Base-by-base conservation (phyloP, 2,113 vertebrate species). In the Lophura nycthemera region DNA sequence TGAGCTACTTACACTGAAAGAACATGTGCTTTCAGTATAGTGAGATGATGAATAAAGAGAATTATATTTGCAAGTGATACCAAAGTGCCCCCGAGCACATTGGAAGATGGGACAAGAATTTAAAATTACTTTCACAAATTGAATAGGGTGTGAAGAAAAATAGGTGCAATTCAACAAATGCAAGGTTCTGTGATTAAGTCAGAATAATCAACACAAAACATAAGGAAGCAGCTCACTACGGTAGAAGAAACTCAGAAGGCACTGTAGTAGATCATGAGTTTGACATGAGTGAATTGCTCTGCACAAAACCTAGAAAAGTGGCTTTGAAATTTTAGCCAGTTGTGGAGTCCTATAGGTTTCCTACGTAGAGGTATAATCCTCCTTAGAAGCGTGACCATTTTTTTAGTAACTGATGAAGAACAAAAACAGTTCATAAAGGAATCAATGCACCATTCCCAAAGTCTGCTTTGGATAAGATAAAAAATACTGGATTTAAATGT, bases 61-160 rank as follows among this genome's bases (percentile, higher is more conserved):
- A 95, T 95, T 96, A 67, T 77, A 93, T 90, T 96, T 96, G 86
- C 86, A 94, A 96, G 94, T 93, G 25, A 92, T 88, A 86, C 80
- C 83, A 71, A 86, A 94, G 76, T 92, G 70, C 80, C 92, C 93
- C 73, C 80, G 24, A 86, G 90, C 92, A 64, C 92, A 92, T 77
- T 64, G 80, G 63, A 70, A 90, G 69, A 57, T 73, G 86, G 80
- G 88, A 92, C 83, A 94, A 88, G 93, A 96, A 94, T 96, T 94
- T 92, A 21, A 90, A 94, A 88, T 86, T 12, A 38, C 73, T 94
- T 77, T 60, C 64, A 83, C 88, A 86, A 95, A 81, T 83, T 83
- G 43, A 63, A 74, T 52, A 92, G 88, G 25, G 57, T 81, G 47
- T 64, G 42, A 69, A 83, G 83, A 81, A 88, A 77, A 93, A 81